Base-by-base conservation (phyloP, 2,113 vertebrate species). In the Porphyrio hochstetteri region DNA sequence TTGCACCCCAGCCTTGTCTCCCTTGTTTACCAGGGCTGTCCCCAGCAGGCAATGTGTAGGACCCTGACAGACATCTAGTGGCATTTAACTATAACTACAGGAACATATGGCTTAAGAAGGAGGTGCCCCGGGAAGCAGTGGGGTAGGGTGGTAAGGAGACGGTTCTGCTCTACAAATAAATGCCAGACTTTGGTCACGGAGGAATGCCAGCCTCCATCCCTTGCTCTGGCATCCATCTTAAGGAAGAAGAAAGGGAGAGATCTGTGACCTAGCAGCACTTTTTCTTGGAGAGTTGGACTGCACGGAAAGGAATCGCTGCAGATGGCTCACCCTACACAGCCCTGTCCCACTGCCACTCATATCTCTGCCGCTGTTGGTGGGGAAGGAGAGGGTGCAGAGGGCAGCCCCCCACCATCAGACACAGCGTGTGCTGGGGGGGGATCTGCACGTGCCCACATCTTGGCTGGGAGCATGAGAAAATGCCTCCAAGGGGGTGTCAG, bases 401-500 rank as follows among this genome's bases (percentile, higher is more conserved):
- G 72, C 83, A 82, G 57, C 33, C 67, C 78, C 46, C 14, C 50
- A 23, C 61, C 69, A n/a, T 31, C 21, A 23, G 76, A 78, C 86
- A 59, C 80, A 29, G 64, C 1, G 2, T 15, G 8, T 1, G 36
- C 59, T 50, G 53, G n/a, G 50, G 17, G 44, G 44, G 48, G 48
- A 38, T 60, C 42, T n/a, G 27, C 93, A 91, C 90, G 70, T 94
- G 96, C 95, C 82, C 55, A 36, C 81, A 5, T 78, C 92, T 60
- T 36, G 88, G 68, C 96, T 86, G 65, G 79, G 91, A 96, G 93
- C 90, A 91, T 8, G 84, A 91, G 96, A 79, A 93, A 92, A 95
- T 95, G 96, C 95, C 96, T 94, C 68, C 77, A 65, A 96, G 93
- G 94, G 95, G 82, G 93, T 97, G 97, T 98, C 98, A 97, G 95